These are phyloP conservation scores for Porites australiensis DNA, from an alignment of 64 coral and sea anemone genomes.

Conservation along the genomic window DNA sequence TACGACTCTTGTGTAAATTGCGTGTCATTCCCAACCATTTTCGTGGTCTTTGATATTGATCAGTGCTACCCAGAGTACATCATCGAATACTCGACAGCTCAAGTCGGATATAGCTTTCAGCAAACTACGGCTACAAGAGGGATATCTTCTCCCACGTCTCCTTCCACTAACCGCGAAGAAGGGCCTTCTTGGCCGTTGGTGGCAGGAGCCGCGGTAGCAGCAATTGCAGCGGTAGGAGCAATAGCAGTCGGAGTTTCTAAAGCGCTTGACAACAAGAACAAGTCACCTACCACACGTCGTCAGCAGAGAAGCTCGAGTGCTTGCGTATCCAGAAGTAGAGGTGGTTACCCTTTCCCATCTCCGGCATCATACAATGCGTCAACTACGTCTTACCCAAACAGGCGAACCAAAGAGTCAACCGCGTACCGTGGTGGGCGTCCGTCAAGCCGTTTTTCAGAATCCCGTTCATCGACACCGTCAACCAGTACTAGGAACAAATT, in stretches of 20 bases:
- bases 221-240: too few species aligned
- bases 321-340: not conserved
- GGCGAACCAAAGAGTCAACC: too few species aligned
- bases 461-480: too few species aligned
- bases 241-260: not conserved
- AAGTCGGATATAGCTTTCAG: slow-evolving; percentile 2
- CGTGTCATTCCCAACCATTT: slow-evolving; percentile 43
- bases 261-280: not conserved
- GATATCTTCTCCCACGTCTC: not conserved
- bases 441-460: not conserved
- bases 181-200: too few species aligned
- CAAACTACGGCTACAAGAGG: not conserved
- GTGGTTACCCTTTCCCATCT: too few species aligned
- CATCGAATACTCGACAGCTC: slow-evolving; percentile 63
- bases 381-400: too few species aligned
- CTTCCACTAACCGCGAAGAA: too few species aligned
- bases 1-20: slow-evolving; percentile 82
- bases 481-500: too few species aligned
- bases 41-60: slow-evolving; percentile 78
- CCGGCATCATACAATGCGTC: too few species aligned
- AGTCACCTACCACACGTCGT: not conserved
- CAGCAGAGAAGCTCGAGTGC: not conserved
- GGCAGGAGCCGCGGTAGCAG: too few species aligned
- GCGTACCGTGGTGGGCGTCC: not conserved
- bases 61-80: slow-evolving; percentile 76